phyloP scores from a whole-genome alignment of 1,140 invertebrate species.

The Pollicipes pollicipes region DNA sequence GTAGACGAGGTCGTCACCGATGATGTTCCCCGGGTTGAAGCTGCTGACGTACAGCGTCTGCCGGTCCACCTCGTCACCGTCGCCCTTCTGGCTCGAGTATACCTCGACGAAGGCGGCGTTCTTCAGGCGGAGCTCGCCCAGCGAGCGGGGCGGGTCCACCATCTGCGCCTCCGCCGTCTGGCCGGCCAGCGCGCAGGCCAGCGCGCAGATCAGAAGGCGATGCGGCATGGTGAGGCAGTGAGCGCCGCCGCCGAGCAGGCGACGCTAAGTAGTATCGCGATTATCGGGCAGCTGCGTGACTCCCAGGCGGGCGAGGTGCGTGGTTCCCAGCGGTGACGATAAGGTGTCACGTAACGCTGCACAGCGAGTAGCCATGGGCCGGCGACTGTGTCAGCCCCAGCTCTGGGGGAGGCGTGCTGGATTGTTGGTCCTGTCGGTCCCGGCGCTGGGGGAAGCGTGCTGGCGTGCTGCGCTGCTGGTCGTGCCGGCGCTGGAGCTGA shows the following conservation, averaged over 20 bases:
- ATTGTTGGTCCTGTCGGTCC: no score
- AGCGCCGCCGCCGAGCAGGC: no score
- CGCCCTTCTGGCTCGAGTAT: slow-evolving; percentile 16
- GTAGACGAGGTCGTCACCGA: slow-evolving; percentile 17
- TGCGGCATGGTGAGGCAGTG: no score
- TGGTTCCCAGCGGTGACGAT: not conserved
- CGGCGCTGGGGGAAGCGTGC: no score
- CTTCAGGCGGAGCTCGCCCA: not conserved
- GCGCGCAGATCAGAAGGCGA: not conserved
- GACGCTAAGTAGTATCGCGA: not conserved
- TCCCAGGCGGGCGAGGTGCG: not conserved
- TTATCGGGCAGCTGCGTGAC: not conserved
- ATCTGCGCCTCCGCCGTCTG: not conserved
- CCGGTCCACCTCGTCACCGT: slow-evolving; percentile 16
- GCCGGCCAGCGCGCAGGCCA: not conserved
- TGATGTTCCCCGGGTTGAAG: slow-evolving; percentile 18
- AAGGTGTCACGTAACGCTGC: not conserved
- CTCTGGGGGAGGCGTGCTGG: no score
- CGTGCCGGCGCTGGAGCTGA: no score
- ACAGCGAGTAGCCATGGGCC: no score
- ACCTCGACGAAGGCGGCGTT: slow-evolving; percentile 21
- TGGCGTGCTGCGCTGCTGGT: no score
- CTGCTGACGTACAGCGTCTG: slow-evolving; percentile 22
- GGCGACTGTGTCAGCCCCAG: no score
- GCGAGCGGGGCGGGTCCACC: not conserved